phyloP scores from a whole-genome alignment of 2,797 vertebrate species.

The Hapalemur alaotrensis region DNA sequence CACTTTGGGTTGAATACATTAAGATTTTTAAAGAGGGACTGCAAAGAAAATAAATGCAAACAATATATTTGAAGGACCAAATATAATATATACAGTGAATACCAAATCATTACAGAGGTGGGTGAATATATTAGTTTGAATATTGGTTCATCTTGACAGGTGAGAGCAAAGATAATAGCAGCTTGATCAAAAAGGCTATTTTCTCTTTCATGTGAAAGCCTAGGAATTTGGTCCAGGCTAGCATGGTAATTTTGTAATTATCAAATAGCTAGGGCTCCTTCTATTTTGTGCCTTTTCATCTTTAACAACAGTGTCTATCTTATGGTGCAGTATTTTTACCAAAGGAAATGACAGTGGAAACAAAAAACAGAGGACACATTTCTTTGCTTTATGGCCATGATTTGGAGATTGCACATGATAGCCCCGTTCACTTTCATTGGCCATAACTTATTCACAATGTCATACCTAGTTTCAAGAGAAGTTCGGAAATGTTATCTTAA shows the following conservation, averaged over 20 bases:
- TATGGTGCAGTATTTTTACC: background rate
- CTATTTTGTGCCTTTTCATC: slow-evolving; percentile 18
- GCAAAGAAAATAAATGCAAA: slow-evolving; percentile 4
- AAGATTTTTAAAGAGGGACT: background rate
- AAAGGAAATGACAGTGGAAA: background rate
- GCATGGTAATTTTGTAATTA: background rate
- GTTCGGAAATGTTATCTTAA: background rate
- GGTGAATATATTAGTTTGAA: background rate
- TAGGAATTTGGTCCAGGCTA: background rate
- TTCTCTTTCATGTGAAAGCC: slow-evolving; percentile 15
- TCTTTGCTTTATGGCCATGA: background rate
- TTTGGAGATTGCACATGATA: background rate
- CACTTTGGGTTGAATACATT: background rate
- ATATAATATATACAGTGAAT: background rate
- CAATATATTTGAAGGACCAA: background rate
- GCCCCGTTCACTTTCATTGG: background rate
- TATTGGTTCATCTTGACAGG: background rate
- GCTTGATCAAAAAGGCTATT: background rate
- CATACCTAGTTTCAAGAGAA: background rate
- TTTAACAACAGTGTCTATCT: background rate
- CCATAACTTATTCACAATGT: background rate
- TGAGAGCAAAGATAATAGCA: background rate
- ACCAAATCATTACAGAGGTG: background rate
- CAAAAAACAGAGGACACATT: background rate
- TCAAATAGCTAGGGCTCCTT: background rate